Evolutionary conservation across 1,140 invertebrate species (phyloP).

Genomic region (Drosophila tropicalis): DNA sequence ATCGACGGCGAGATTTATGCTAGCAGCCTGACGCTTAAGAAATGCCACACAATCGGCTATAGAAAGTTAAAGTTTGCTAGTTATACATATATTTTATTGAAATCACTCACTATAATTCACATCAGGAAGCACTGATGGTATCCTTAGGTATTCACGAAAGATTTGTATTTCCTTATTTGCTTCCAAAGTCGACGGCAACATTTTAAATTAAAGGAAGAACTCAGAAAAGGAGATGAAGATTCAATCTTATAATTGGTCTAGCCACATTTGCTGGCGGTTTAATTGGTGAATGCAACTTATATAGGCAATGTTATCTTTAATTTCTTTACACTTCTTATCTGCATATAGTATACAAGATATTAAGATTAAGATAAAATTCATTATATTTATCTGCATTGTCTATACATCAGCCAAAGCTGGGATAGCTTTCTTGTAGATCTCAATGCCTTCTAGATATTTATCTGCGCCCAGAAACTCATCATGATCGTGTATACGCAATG

Average conservation of each 20-base stretch:
- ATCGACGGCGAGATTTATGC: conserved; percentile 85
- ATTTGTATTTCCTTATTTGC: conserved; percentile 89
- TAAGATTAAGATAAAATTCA: neutral
- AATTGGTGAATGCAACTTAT: neutral
- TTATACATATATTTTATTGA: no score
- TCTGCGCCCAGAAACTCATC: conserved; percentile 89
- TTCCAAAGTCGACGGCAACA: conserved; percentile 28
- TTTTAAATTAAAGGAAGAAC: neutral
- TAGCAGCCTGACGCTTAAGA: conserved; percentile 86
- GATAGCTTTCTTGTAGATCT: conserved; percentile 88
- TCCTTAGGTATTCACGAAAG: conserved; percentile 91
- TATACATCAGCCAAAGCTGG: conserved; percentile 84
- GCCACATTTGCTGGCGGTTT: neutral
- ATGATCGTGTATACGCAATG: conserved; percentile 90
- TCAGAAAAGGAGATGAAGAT: neutral
- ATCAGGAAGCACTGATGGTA: conserved; percentile 92
- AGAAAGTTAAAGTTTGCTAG: neutral
- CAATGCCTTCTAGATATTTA: conserved; percentile 89
- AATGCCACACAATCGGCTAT: conserved; percentile 85
- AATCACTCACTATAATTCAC: conserved; percentile 89
- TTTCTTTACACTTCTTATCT: neutral
- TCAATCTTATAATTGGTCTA: neutral
- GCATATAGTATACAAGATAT: neutral
- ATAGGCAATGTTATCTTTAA: conserved; percentile 3
- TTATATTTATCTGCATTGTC: neutral